A percentile compares a stretch with the other conserved stretches of the same genome.
Evolutionary conservation across 2,797 vertebrate genomes (phyloP).

Genomic region (Cuniculus paca): DNA sequence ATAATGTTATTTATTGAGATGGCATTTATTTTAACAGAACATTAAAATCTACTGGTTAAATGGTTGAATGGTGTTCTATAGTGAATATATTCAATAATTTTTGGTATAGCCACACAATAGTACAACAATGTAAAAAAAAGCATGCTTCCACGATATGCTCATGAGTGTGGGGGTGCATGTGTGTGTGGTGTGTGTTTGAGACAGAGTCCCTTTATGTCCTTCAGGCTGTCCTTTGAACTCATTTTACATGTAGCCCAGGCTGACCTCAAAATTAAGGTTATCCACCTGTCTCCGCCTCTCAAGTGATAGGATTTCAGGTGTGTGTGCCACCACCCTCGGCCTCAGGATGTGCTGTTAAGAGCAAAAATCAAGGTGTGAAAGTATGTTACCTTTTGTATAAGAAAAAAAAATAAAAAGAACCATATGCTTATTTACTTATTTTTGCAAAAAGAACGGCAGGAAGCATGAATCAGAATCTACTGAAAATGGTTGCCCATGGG

Average conservation of each 20-base stretch:
- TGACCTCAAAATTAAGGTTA: background rate
- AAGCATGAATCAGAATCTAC: background rate
- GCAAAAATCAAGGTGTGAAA: background rate
- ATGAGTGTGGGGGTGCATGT: background rate
- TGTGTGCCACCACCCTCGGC: background rate
- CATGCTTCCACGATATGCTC: background rate
- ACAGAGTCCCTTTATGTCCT: background rate
- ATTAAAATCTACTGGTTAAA: background rate
- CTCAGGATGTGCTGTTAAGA: background rate
- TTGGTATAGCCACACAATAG: background rate
- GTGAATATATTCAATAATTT: background rate
- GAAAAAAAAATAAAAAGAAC: background rate
- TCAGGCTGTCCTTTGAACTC: background rate
- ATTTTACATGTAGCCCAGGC: background rate
- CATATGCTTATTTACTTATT: background rate
- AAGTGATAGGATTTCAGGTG: background rate
- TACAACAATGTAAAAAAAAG: background rate
- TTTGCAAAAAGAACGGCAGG: background rate
- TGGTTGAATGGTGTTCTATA: background rate
- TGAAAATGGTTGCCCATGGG: background rate
- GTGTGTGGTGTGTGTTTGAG: background rate
- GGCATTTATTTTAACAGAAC: conserved; percentile 42
- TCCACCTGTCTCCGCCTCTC: background rate
- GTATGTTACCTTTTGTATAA: background rate
- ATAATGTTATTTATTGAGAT: background rate